These are phyloP conservation scores for Orthonyx spaldingii DNA, from an alignment of 2,113 vertebrate genomes.

Conservation along the genomic window DNA sequence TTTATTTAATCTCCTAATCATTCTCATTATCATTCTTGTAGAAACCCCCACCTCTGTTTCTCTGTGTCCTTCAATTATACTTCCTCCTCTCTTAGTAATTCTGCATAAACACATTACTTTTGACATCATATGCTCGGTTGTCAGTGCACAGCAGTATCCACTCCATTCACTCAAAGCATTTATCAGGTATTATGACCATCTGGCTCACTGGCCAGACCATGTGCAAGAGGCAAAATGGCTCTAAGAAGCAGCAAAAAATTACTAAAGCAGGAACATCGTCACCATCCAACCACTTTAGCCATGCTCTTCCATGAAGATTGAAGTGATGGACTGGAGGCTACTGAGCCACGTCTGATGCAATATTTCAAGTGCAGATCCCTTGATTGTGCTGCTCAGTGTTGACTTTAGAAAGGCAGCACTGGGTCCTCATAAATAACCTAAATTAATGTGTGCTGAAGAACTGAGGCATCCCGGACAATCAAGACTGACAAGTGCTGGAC, in stretches of 20 bases:
- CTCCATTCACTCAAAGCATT: not conserved
- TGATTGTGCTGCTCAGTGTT: fast-evolving
- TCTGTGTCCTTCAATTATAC: constrained; percentile 17
- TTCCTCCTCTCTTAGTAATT: not conserved
- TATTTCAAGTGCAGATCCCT: not conserved
- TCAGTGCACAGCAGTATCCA: not conserved
- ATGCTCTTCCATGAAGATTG: not conserved
- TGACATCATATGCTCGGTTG: constrained; percentile 20
- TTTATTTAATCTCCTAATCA: constrained; percentile 24
- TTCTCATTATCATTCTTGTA: constrained; percentile 11
- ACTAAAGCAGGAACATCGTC: not conserved
- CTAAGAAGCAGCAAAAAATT: not conserved
- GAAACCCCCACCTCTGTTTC: not conserved
- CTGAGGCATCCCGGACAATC: not conserved
- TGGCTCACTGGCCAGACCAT: not conserved
- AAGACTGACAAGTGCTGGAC: fast-evolving
- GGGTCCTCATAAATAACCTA: not conserved
- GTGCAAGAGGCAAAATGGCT: not conserved
- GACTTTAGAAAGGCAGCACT: not conserved
- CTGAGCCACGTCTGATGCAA: not conserved
- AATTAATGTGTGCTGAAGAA: not conserved
- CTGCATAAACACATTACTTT: not conserved
- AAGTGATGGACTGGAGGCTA: not conserved
- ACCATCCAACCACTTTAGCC: not conserved
- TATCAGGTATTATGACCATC: constrained; percentile 25